A percentile compares a stretch with the other conserved stretches of the same genome.
Conservation (phyloP, 2,113 vertebrate genomes). For the Syngnathus scovelli region DNA sequence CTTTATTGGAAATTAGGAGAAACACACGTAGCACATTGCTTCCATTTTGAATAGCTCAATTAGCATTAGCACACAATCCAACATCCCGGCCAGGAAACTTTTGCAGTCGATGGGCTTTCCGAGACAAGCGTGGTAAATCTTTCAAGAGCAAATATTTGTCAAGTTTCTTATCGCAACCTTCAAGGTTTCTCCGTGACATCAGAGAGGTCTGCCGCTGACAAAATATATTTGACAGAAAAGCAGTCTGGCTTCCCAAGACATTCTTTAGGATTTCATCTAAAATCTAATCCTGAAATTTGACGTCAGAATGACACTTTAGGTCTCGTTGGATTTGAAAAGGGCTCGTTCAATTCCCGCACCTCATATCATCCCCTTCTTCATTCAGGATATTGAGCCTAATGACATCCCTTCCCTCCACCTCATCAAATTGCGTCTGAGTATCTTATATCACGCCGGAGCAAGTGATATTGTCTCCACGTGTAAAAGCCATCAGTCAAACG, state of each 20-base stretch:
- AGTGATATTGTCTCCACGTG: constrained; percentile 34
- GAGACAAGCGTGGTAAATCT: neutral
- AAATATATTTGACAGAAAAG: constrained; percentile 8
- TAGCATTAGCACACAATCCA: neutral
- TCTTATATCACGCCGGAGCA: constrained; percentile 22
- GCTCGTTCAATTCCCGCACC: neutral
- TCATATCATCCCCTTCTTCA: constrained; percentile 6
- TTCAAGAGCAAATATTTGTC: neutral
- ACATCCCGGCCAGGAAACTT: neutral
- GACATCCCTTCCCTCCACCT: constrained; percentile 19
- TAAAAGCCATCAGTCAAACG: constrained; percentile 40
- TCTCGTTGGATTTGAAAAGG: neutral
- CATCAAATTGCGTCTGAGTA: constrained; percentile 29
- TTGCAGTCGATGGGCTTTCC: neutral
- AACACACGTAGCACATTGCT: constrained; percentile 18
- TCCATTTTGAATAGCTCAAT: too few species aligned
- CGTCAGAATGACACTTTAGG: neutral
- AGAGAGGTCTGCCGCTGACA: neutral
- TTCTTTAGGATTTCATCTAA: neutral
- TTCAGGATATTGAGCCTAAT: constrained; percentile 10
- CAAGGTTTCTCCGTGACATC: neutral
- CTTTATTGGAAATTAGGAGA: constrained; percentile 50
- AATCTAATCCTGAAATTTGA: neutral
- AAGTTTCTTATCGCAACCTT: constrained; percentile 5
- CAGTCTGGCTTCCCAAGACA: neutral